phyloP scores from a whole-genome alignment of 2,797 vertebrate genomes.

The Smutsia temminckii region DNA sequence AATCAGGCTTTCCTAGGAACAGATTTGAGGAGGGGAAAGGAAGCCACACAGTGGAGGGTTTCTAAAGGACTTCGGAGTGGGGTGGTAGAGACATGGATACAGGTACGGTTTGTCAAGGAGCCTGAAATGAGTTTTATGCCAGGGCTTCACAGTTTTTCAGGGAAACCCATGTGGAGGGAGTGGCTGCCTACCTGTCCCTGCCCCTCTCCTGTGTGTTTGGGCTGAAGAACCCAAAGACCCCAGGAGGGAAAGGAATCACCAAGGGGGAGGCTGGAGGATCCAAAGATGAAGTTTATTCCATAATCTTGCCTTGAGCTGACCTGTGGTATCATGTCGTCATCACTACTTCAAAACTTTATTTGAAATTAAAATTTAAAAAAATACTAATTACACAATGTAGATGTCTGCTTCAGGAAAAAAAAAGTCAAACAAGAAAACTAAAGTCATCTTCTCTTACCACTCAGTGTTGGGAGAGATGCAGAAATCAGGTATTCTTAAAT shows the following conservation, averaged over 20 bases:
- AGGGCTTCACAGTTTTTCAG: not conserved
- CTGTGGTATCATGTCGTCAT: not conserved
- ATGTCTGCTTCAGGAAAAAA: not conserved
- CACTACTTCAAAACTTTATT: not conserved
- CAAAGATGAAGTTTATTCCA: not conserved
- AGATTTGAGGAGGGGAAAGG: not conserved
- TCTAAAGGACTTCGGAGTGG: not conserved
- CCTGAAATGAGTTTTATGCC: not conserved
- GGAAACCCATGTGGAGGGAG: not conserved
- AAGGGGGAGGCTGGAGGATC: not conserved
- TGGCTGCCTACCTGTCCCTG: not conserved
- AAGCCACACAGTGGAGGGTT: not conserved
- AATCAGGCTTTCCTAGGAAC: not conserved
- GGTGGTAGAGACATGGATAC: not conserved
- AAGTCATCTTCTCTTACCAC: not conserved
- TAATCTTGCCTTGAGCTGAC: not conserved
- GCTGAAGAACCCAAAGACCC: not conserved
- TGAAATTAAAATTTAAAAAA: slow-evolving; percentile 21
- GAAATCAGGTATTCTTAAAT: not conserved
- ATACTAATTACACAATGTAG: not conserved
- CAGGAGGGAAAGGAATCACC: not conserved
- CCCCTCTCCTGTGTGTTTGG: not conserved
- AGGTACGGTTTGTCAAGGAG: not conserved
- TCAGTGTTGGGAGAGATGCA: not conserved
- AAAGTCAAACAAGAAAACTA: not conserved